phyloP scores from a whole-genome alignment of 2,888 invertebrate genomes.

The Acanthosepion esculentum region DNA sequence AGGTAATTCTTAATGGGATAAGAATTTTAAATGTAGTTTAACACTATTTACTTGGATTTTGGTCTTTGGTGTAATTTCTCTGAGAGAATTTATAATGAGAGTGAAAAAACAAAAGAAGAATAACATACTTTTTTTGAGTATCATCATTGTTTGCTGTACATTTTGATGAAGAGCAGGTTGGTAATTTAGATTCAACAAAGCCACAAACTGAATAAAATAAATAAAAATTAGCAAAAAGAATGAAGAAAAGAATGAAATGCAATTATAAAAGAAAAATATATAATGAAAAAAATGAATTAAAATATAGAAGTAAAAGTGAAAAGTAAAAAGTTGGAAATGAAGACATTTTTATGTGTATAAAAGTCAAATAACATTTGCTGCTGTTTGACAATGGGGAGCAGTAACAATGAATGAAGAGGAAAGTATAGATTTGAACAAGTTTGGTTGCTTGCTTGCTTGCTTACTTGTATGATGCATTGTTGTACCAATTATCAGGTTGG shows the following conservation, averaged over 20 bases:
- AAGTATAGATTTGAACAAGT: neutral
- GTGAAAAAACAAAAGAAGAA: neutral
- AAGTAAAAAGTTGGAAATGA: too few relatives aligned
- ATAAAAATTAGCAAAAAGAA: neutral
- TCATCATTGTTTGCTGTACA: neutral
- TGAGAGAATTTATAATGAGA: neutral
- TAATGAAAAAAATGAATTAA: neutral
- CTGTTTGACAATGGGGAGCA: too few relatives aligned
- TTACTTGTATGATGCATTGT: conserved; percentile 73
- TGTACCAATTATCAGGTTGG: conserved; percentile 72
- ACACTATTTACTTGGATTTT: too few relatives aligned
- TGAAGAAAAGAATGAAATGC: neutral
- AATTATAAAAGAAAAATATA: neutral
- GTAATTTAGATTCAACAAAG: neutral
- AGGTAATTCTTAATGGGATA: too few relatives aligned
- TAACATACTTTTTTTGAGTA: neutral
- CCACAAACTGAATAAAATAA: conserved; percentile 36
- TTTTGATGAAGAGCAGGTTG: neutral
- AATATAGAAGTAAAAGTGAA: too few relatives aligned
- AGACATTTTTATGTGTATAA: too few relatives aligned
- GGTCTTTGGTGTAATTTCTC: too few relatives aligned
- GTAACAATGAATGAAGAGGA: too few relatives aligned
- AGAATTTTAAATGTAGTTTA: too few relatives aligned
- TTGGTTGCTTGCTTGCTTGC: conserved; percentile 50
- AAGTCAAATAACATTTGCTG: too few relatives aligned